Evolutionary conservation across 2,113 vertebrate genomes (phyloP), one percentile per base, ranked within the genome.

Genomic region (Furnarius figulus): DNA sequence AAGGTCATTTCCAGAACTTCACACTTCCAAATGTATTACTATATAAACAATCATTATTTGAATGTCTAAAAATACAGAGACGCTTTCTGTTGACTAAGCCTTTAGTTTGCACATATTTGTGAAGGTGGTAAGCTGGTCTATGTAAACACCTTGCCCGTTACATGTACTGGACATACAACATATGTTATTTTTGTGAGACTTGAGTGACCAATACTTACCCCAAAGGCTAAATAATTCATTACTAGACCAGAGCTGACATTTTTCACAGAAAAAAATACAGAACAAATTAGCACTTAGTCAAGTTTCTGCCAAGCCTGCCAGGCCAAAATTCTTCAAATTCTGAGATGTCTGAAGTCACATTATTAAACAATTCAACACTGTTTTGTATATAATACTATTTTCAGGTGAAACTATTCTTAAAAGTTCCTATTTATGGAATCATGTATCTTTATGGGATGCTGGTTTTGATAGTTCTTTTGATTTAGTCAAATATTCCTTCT

Each of bases 21-120:
- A 40, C 9, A 37, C 13, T 70, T 86, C 9, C 0, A 0, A 70
- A 58, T 53, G 11, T 46, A 35, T 46, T 80, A 24, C 10, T 35
- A 53, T 5, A 67, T 47, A 79, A 70, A 11, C 17, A 76, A n/a
- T 28, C 8, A 50, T 44, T 86, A 86, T 70, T 55, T 74, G 16
- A 13, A 44, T 86, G 68, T 76, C 56, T 77, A 33, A 80, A 83
- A 66, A 49, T 17, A 40, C 1, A 39, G 15, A 39, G 14, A 55
- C 63, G 4, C 7, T 67, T 70, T 70, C 67, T 67, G 17, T 9
- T 63, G 35, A 50, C 35, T 46, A 66, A 70, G 20, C 21, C 20
- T 74, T 59, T 62, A 62, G 37, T 35, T 66, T 87, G 35, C 8
- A 40, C 0, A 1, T 21, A 27, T 55, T 22, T 62, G 19, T 71